Evolutionary conservation across 2,888 invertebrate genomes (phyloP), one percentile per base, ranked within the genome.

Genomic region (Amiota mariae): DNA sequence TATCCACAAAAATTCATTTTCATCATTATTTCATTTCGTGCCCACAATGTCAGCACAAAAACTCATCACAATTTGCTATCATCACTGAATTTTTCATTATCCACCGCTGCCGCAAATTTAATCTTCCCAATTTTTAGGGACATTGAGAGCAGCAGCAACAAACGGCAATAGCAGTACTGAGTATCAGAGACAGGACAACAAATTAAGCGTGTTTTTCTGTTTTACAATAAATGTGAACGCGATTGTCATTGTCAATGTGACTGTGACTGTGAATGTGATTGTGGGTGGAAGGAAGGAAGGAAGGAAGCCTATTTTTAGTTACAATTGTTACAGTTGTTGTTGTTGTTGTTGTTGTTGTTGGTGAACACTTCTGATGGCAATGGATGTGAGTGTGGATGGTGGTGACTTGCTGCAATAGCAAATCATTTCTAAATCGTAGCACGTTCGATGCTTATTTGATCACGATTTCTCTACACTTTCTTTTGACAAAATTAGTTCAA

Each of bases 361-460:
- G 36, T 36, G 36, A 36, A 36, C 6, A 36, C 36, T 36, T 36
- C 36, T 6, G 4, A 6, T 36, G 36, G 36, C 36, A 36, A 36
- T 36, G 8, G 36, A 36, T 36, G 36, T 2, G 2, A 0, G 36
- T 2, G 6, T 36, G 36, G 3, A 6, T 36, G 36, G 24, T 24
- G 36, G 36, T 6, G 36, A 36, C 36, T 36, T 24, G 13, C 47
- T 68, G 13, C 67, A 68, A 51, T 54, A 68, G 59, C 59, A 59
- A 54, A 54, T 10, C 48, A 48, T 68, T 68, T 47, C 20, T 13
- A 68, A 68, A 68, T 54, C 67, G 54, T 54, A 51, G 67, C 67
- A 68, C 67, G 67, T 68, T 68, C 67, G 54, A 20, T n/a, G 67
- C 67, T 68, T 68, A 68, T 68, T 68, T 68, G 67, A 68, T 68